Percentiles rank a stretch among this genome's conserved stretches.
phyloP scores from a whole-genome alignment of 2,113 vertebrate species.

The Halcyon malimbica region DNA sequence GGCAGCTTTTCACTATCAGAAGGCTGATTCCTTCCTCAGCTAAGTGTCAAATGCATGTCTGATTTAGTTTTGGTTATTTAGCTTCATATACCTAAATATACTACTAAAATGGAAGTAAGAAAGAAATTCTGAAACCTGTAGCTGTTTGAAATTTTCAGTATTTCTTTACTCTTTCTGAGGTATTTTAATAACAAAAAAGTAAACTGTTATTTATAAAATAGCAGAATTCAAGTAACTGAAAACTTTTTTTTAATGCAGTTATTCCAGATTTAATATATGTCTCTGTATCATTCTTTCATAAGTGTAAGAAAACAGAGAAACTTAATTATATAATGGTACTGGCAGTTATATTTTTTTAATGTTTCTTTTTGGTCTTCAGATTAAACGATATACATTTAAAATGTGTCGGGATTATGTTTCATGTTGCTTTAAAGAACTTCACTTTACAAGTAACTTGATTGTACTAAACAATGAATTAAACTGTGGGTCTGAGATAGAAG shows the following conservation, averaged over 20 bases:
- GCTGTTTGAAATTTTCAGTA: not conserved
- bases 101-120: not conserved
- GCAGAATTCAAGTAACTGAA: not conserved
- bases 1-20: not conserved
- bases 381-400: constrained; percentile 4
- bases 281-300: not conserved
- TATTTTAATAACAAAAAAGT: not conserved
- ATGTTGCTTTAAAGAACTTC: not conserved
- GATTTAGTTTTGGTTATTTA: not conserved
- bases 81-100: not conserved
- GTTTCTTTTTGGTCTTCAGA: constrained; percentile 1
- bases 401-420: not conserved
- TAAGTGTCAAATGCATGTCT: not conserved
- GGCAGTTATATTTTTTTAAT: not conserved
- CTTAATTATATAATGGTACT: not conserved
- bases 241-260: not conserved
- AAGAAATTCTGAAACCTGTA: not conserved
- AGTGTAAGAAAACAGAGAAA: not conserved
- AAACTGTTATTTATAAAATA: not conserved
- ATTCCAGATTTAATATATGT: not conserved
- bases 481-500: not conserved
- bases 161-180: not conserved
- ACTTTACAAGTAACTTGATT: not conserved
- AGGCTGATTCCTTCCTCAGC: not conserved
- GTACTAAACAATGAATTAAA: constrained; percentile 41